A percentile compares a stretch with the other conserved stretches of the same genome.
phyloP scores from a whole-genome alignment of 2,888 invertebrate genomes.

The Encarsia formosa region DNA sequence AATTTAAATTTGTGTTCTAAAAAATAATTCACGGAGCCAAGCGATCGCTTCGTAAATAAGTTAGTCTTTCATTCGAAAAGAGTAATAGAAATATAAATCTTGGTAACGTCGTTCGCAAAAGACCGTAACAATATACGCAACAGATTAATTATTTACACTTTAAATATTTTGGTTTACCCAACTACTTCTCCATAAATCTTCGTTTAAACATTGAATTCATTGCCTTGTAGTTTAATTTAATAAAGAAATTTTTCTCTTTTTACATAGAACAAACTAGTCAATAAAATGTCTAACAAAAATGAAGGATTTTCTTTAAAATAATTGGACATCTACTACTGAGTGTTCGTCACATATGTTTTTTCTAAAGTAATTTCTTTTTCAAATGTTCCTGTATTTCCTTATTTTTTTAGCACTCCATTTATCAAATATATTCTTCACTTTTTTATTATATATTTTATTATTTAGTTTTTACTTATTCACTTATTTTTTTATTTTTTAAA shows the following conservation, averaged over 20 bases:
- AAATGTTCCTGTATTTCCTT: no score
- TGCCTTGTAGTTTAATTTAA: slow-evolving; percentile 4
- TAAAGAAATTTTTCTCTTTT: slow-evolving; percentile 10
- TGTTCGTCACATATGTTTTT: no score
- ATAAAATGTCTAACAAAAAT: slow-evolving; percentile 18
- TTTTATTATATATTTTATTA: no score
- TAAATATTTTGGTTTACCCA: slow-evolving; percentile 38
- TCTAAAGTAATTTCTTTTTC: no score
- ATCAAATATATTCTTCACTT: no score
- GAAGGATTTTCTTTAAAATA: slow-evolving; percentile 18
- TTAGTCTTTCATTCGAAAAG: slow-evolving; percentile 29
- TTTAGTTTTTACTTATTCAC: slow-evolving; percentile 7
- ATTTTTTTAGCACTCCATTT: no score
- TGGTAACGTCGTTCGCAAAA: slow-evolving; percentile 45
- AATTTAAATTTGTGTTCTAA: slow-evolving; percentile 15
- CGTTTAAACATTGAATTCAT: slow-evolving; percentile 14
- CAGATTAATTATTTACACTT: slow-evolving; percentile 45
- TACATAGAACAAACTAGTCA: slow-evolving; percentile 14
- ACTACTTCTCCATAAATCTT: slow-evolving; percentile 22
- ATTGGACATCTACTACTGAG: no score
- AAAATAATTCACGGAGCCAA: slow-evolving; percentile 22
- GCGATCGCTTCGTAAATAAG: slow-evolving; percentile 24
- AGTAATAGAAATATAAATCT: slow-evolving; percentile 48
- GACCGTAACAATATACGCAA: slow-evolving; percentile 48
- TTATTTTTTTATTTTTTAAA: slow-evolving; percentile 20